A percentile compares a stretch with the other conserved stretches of the same genome.
These are phyloP conservation scores for Scaptomyza flava DNA, from an alignment of 2,888 invertebrate genomes.

Conservation along the genomic window DNA sequence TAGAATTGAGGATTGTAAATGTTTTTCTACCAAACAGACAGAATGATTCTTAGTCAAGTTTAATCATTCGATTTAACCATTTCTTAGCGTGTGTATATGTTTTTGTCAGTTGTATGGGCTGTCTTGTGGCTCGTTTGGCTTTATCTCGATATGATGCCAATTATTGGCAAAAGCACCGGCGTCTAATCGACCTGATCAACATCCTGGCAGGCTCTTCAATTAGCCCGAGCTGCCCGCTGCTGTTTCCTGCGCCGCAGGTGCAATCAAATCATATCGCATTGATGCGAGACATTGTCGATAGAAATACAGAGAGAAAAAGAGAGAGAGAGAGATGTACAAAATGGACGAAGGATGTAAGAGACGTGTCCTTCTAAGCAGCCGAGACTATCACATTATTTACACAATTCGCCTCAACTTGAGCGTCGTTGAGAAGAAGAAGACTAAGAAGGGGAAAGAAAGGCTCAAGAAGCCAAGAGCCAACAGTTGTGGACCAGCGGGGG, in stretches of 20 bases:
- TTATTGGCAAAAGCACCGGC: slow-evolving; percentile 52
- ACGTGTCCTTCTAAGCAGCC: slow-evolving; percentile 50
- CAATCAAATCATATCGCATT: slow-evolving; percentile 72
- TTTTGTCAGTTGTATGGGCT: neutral
- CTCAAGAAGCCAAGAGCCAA: slow-evolving; percentile 35
- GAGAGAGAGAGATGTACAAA: neutral
- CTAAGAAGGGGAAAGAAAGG: slow-evolving; percentile 6
- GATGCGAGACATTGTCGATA: slow-evolving; percentile 48
- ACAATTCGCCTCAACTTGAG: slow-evolving; percentile 20
- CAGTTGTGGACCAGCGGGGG: slow-evolving; percentile 34
- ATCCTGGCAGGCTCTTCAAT: slow-evolving; percentile 59
- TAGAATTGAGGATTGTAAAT: neutral
- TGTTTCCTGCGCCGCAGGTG: slow-evolving; percentile 57
- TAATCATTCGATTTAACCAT: neutral
- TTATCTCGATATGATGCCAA: slow-evolving; percentile 72
- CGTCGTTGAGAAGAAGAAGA: neutral
- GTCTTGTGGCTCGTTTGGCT: slow-evolving; percentile 25
- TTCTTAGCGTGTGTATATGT: no score
- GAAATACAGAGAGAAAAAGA: slow-evolving; percentile 5
- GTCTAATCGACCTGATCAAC: slow-evolving; percentile 59
- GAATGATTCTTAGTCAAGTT: neutral
- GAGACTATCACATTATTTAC: slow-evolving; percentile 76
- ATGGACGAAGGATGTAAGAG: neutral
- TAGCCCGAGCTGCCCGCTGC: slow-evolving; percentile 44
- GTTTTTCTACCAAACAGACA: neutral